Base-by-base conservation (phyloP, 2,888 invertebrate species). In the Meteorus colon region DNA sequence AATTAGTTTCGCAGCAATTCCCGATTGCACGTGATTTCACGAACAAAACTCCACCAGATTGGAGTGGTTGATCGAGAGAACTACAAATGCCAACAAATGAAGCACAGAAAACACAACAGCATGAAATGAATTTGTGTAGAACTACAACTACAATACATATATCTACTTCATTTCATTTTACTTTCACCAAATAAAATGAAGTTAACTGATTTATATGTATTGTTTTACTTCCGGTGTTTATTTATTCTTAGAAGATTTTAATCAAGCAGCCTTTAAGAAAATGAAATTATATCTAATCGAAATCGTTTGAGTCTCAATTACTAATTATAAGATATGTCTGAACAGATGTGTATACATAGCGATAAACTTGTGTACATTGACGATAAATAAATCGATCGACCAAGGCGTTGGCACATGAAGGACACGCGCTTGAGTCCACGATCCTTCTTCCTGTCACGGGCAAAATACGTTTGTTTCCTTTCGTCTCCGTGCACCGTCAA, bases 1-100 rank as follows among this genome's bases (percentile, higher is more conserved):
- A 81, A 81, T 81, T 81, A 81, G 76, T 80, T 78, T 80, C 78
- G 74, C 77, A 73, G 70, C 67, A 81, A 81, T 79, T 79, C 77
- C 73, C 63, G 16, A 73, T 76, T 76, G 76, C n/a, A 76, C 76
- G 73, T 76, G 73, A 62, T 76, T 73, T 69, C 63, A 62, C 63
- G 51, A 65, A 27, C 51, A n/a, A 62, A 31, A 66, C 48, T 73
- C 66, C 27, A 8, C 65, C 69, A 69, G 19, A 19, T 55, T 76
- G 69, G 69, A 69, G 72, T 29, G 41, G 37, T 34, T 73, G 67
- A 76, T 76, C 62, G 14, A 29, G 31, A 29, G 62, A 62, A 62
- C 31, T 62, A 14, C 34, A 29, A 31, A 37, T 65, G 37, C 34
- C 16, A 19, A 34, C 45, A 41, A 66, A 66, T 24, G 27, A 66